Conservation (phyloP, 2,797 vertebrate species). For the Peromyscus attwateri region DNA sequence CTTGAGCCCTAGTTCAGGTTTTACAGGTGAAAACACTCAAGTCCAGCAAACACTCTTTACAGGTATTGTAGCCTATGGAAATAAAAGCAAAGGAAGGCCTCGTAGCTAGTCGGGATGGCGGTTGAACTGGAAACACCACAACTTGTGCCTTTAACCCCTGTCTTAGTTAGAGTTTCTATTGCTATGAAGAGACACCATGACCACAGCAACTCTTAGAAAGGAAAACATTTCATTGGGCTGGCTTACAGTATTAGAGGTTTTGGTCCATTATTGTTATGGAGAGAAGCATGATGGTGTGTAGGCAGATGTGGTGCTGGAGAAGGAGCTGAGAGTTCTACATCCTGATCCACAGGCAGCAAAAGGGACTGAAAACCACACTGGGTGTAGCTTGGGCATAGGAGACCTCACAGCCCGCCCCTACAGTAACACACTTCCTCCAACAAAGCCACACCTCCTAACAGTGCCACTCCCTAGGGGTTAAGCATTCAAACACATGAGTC, state of each 20-base stretch:
- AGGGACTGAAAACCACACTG: not conserved
- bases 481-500: not conserved
- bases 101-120: not conserved
- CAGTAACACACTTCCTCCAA: not conserved
- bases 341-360: not conserved
- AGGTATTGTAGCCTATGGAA: not conserved
- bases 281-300: fast-evolving
- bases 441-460: not conserved
- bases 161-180: too few species aligned
- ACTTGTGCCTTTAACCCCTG: not conserved
- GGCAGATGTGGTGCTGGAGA: not conserved
- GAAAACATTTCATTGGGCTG: too few species aligned
- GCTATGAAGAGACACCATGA: too few species aligned
- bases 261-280: not conserved
- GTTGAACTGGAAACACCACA: not conserved
- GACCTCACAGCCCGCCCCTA: not conserved
- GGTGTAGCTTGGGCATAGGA: not conserved
- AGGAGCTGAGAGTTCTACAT: not conserved
- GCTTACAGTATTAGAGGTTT: too few species aligned
- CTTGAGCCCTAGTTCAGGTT: not conserved
- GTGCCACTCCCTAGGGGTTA: not conserved
- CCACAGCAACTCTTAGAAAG: too few species aligned
- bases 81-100: not conserved
- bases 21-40: not conserved
- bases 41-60: not conserved